A percentile compares a stretch with the other conserved stretches of the same genome.
Conservation (phyloP, 2,888 invertebrate species). For the Frankliniella fusca region DNA sequence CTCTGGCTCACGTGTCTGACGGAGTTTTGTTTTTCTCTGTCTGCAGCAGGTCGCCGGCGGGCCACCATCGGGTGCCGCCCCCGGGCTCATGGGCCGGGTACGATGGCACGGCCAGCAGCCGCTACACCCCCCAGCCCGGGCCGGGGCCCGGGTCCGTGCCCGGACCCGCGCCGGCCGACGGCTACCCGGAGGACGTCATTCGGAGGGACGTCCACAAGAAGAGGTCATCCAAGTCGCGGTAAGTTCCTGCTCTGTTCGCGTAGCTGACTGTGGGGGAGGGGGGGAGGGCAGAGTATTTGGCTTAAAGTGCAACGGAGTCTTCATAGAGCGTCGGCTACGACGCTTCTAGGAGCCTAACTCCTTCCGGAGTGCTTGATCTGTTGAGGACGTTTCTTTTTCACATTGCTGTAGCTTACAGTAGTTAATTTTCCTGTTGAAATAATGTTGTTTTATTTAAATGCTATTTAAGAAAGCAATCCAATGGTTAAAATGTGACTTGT, state of each 20-base stretch:
- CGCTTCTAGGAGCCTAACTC: too few species aligned
- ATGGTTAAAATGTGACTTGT: not conserved
- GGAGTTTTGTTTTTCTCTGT: not conserved
- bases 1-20: too few species aligned
- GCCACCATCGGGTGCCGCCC: conserved; percentile 41
- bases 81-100: conserved; percentile 35
- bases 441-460: not conserved
- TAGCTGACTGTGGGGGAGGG: too few species aligned
- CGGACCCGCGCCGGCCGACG: conserved; percentile 19
- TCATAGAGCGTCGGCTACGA: too few species aligned
- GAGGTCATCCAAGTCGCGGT: conserved; percentile 7
- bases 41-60: not conserved
- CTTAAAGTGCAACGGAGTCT: too few species aligned
- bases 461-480: too few species aligned
- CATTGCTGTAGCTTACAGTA: not conserved
- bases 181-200: not conserved
- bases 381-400: not conserved
- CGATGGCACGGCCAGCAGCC: conserved; percentile 35
- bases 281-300: too few species aligned
- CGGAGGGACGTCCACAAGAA: conserved; percentile 12
- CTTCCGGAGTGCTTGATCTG: too few species aligned
- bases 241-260: not conserved
- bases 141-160: conserved; percentile 36
- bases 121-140: conserved; percentile 33
- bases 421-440: not conserved